phyloP scores from a whole-genome alignment of 1,140 invertebrate species.

The Cherax quadricarinatus region DNA sequence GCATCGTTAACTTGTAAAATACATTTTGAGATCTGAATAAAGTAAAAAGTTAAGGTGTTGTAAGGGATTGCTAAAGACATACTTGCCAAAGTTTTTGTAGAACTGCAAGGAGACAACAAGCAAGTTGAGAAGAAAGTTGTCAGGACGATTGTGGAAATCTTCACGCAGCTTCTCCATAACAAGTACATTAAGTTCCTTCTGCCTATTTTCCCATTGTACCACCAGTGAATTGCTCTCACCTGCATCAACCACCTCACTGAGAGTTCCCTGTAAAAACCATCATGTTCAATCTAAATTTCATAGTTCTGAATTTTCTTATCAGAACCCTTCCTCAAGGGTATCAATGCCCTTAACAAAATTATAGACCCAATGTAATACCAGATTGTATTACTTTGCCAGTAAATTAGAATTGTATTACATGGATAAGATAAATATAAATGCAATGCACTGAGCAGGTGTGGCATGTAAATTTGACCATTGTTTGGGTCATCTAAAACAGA shows the following conservation, averaged over 20 bases:
- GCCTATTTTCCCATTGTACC: slow-evolving; percentile 77
- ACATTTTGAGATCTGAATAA: too few relatives aligned
- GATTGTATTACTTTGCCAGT: too few relatives aligned
- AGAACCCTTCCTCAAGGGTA: background rate
- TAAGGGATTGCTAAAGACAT: slow-evolving; percentile 74
- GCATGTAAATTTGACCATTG: too few relatives aligned
- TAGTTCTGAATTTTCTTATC: background rate
- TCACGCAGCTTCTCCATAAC: slow-evolving; percentile 79
- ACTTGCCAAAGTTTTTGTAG: slow-evolving; percentile 87
- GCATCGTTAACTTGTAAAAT: too few relatives aligned
- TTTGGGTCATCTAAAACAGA: too few relatives aligned
- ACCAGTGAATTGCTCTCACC: slow-evolving; percentile 8
- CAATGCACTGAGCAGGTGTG: too few relatives aligned
- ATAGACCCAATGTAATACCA: too few relatives aligned
- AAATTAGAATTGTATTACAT: background rate
- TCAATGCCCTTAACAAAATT: too few relatives aligned
- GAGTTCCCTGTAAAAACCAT: background rate
- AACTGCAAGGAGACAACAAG: slow-evolving; percentile 86
- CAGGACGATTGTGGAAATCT: slow-evolving; percentile 81
- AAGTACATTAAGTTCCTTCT: slow-evolving; percentile 76
- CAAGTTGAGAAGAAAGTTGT: slow-evolving; percentile 86
- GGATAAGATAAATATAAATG: too few relatives aligned
- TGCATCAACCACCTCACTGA: background rate
- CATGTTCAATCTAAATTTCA: background rate
- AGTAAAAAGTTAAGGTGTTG: too few relatives aligned